Percentiles rank a stretch among this genome's conserved stretches.
These are phyloP conservation scores for Psilopsiagon aurifrons DNA, from an alignment of 2,113 vertebrate species.

Conservation along the genomic window DNA sequence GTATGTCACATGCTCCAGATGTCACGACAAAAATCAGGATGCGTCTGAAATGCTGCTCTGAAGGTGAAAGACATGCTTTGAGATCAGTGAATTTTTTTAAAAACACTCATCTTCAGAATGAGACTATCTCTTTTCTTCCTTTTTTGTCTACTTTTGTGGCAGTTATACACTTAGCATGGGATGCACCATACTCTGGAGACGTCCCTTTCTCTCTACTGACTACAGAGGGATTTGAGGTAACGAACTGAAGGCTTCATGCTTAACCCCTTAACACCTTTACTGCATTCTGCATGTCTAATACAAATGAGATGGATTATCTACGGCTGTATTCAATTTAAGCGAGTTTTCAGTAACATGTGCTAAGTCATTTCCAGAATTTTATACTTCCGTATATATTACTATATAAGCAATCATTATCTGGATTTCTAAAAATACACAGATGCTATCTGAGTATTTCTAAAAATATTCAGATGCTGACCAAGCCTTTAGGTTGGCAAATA, in stretches of 20 bases:
- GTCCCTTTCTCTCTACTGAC: not conserved
- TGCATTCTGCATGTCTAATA: not conserved
- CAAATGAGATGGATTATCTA: not conserved
- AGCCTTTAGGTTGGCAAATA: not conserved
- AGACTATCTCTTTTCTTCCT: not conserved
- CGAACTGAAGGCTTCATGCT: not conserved
- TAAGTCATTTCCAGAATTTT: not conserved
- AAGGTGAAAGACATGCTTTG: not conserved
- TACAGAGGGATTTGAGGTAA: not conserved
- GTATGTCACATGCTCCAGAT: not conserved
- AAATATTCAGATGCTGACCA: not conserved
- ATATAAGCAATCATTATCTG: not conserved
- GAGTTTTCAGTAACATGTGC: not conserved
- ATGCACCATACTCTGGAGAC: not conserved
- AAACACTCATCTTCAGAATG: not conserved
- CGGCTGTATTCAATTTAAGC: not conserved
- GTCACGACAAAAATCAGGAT: not conserved
- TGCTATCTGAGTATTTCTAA: not conserved
- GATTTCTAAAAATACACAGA: not conserved
- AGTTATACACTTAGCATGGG: not conserved
- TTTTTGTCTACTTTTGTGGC: not conserved
- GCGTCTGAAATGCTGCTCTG: not conserved
- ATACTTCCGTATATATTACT: rapidly evolving
- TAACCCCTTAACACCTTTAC: not conserved
- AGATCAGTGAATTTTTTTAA: not conserved